Percentiles rank a stretch among this genome's conserved stretches.
These are phyloP conservation scores for Conus canariensis DNA, from an alignment of 2,888 invertebrate genomes.

Conservation along the genomic window DNA sequence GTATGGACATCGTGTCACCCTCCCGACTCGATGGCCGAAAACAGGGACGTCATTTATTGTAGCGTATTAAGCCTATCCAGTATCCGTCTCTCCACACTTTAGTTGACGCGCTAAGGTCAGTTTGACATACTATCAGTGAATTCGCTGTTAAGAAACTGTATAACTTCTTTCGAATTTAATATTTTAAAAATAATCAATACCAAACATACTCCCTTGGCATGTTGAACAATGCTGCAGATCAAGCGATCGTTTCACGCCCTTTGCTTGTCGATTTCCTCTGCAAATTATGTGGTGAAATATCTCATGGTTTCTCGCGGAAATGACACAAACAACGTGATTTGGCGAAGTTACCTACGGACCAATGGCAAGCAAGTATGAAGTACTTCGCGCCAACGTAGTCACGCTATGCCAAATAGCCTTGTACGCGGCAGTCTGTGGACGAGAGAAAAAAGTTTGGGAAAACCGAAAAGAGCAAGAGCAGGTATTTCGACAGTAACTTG, in stretches of 20 bases:
- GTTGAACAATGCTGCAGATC: background rate
- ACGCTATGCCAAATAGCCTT: background rate
- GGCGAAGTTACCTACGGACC: slow-evolving; percentile 1
- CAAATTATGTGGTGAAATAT: background rate
- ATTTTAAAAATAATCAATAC: no score
- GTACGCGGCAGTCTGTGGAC: no score
- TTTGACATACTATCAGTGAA: no score
- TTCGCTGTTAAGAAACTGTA: no score
- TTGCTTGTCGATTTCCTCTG: background rate
- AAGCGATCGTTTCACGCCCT: background rate
- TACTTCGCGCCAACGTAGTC: slow-evolving; percentile 26
- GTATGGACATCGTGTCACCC: no score
- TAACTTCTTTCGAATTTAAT: no score
- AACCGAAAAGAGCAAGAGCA: background rate
- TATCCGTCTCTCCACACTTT: no score
- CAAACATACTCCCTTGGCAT: slow-evolving; percentile 41
- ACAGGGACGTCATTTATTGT: no score
- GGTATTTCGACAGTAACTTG: background rate
- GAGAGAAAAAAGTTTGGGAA: no score
- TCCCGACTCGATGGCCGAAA: no score
- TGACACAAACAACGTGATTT: slow-evolving; percentile 13
- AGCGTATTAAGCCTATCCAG: no score
- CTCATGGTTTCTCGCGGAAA: slow-evolving; percentile 27
- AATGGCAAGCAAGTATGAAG: background rate
- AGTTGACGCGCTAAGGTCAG: no score